phyloP scores from a whole-genome alignment of 2,888 invertebrate species.

The Eupsilia transversa region DNA sequence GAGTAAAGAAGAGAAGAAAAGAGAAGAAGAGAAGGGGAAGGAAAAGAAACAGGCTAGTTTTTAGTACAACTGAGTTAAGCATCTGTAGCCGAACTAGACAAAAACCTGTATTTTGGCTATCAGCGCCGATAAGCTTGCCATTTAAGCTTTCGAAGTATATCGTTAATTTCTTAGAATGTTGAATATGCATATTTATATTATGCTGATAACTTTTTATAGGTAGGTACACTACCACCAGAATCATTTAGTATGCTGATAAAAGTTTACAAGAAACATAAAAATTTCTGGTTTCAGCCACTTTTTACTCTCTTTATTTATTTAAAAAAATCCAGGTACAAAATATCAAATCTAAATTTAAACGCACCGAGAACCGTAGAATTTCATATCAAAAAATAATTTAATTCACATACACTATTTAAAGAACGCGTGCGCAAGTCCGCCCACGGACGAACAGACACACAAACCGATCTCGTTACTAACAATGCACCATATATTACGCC shows the following conservation, averaged over 20 bases:
- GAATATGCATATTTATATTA: background rate
- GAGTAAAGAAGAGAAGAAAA: background rate
- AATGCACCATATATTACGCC: constrained; percentile 89
- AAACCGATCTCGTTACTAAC: constrained; percentile 90
- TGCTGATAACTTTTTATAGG: background rate
- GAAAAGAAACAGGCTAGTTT: no score
- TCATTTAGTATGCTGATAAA: background rate
- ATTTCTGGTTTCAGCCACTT: background rate
- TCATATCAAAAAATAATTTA: constrained; percentile 69
- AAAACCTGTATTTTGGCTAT: no score
- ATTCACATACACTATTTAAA: constrained; percentile 70
- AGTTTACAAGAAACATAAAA: background rate
- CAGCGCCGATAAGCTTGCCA: no score
- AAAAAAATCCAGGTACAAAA: constrained; percentile 38
- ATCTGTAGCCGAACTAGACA: no score
- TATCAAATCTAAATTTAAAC: constrained; percentile 49
- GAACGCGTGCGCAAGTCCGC: constrained; percentile 73
- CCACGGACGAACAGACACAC: constrained; percentile 82
- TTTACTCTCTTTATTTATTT: background rate
- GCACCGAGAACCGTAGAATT: constrained; percentile 62
- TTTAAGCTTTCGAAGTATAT: no score
- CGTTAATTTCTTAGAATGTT: background rate
- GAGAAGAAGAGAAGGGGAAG: no score
- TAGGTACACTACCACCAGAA: background rate
- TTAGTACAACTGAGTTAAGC: no score